These are phyloP conservation scores for Apis florea DNA, from an alignment of 1,140 invertebrate species.

Conservation along the genomic window DNA sequence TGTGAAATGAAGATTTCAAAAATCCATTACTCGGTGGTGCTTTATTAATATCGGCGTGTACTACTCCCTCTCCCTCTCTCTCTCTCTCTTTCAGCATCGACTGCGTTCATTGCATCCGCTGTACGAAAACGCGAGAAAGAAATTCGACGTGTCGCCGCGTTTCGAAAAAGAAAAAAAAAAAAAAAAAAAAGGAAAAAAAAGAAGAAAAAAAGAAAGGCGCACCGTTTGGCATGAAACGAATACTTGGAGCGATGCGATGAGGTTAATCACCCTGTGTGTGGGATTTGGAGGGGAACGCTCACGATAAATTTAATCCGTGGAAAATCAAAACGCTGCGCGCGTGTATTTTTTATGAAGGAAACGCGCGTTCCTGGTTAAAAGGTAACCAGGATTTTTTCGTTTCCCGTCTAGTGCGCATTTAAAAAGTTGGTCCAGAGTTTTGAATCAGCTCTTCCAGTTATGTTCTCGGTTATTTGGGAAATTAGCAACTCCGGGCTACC, in stretches of 20 bases:
- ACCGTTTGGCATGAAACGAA: background rate
- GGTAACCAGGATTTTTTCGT: background rate
- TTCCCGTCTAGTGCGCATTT: slow-evolving; percentile 5
- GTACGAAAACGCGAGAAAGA: background rate
- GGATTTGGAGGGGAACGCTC: background rate
- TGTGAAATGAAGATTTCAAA: background rate
- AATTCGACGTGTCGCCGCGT: background rate
- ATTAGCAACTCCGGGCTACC: slow-evolving; percentile 41
- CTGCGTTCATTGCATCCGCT: background rate
- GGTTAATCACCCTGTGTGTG: background rate
- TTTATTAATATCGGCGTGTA: background rate
- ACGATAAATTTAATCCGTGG: slow-evolving; percentile 6
- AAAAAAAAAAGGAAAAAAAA: too few species aligned
- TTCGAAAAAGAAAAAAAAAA: background rate
- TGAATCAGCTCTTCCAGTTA: slow-evolving; percentile 1
- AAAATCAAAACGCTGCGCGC: background rate
- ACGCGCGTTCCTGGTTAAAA: background rate
- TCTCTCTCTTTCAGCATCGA: background rate
- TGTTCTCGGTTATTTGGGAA: slow-evolving; percentile 28
- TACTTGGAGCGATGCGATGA: background rate
- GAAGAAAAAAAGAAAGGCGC: too few species aligned
- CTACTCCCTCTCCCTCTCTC: too few species aligned
- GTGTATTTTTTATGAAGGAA: background rate
- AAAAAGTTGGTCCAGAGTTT: slow-evolving; percentile 6
- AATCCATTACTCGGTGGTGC: background rate